Percentiles rank a stretch among this genome's conserved stretches.
phyloP scores from a whole-genome alignment of 1,140 invertebrate species.

The Heliconius nattereri region DNA sequence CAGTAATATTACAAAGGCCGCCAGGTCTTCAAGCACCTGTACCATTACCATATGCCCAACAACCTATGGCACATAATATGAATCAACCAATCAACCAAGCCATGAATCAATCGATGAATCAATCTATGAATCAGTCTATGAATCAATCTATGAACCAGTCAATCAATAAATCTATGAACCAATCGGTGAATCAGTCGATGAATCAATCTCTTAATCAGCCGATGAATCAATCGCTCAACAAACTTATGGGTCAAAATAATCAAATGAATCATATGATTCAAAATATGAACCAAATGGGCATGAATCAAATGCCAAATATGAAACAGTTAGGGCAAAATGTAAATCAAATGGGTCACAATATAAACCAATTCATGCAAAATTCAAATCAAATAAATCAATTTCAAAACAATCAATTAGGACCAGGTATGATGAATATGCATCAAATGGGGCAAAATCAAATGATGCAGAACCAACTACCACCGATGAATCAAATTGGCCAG shows the following conservation, averaged over 20 bases:
- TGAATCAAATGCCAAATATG: slow-evolving; percentile 54
- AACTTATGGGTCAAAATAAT: slow-evolving; percentile 36
- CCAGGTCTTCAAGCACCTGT: slow-evolving; percentile 69
- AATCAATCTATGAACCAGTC: slow-evolving; percentile 45
- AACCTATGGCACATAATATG: slow-evolving; percentile 56
- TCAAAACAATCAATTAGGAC: slow-evolving; percentile 61
- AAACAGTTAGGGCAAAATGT: slow-evolving; percentile 50
- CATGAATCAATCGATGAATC: slow-evolving; percentile 46
- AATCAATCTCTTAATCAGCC: slow-evolving; percentile 47
- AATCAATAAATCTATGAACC: slow-evolving; percentile 46
- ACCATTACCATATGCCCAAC: slow-evolving; percentile 65
- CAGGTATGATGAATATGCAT: slow-evolving; percentile 49
- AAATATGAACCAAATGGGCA: slow-evolving; percentile 51
- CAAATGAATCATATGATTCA: slow-evolving; percentile 50
- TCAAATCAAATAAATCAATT: slow-evolving; percentile 58
- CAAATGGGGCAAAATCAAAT: slow-evolving; percentile 48
- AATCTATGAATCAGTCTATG: slow-evolving; percentile 52
- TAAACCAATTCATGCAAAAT: slow-evolving; percentile 60
- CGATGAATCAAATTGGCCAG: slow-evolving; percentile 47
- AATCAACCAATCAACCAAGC: slow-evolving; percentile 52
- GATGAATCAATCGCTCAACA: slow-evolving; percentile 37
- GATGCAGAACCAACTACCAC: slow-evolving; percentile 37
- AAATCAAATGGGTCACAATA: slow-evolving; percentile 49
- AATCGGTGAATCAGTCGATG: slow-evolving; percentile 31
- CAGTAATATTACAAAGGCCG: slow-evolving; percentile 70